These are phyloP conservation scores for Clupea harengus DNA, from an alignment of 2,113 vertebrate genomes.

Conservation along the genomic window DNA sequence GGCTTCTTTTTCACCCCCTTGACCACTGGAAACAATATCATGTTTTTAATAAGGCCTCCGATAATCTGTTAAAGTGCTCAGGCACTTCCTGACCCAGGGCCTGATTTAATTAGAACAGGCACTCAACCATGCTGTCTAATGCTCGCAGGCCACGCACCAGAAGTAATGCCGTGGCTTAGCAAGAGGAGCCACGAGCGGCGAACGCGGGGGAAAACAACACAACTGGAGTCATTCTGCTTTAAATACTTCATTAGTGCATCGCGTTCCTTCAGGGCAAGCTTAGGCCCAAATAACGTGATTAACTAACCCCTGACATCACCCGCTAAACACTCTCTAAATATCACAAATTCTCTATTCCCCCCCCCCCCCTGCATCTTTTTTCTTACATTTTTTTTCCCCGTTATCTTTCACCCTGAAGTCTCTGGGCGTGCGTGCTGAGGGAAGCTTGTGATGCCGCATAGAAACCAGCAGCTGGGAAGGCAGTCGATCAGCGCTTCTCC, in stretches of 20 bases:
- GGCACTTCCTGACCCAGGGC: neutral
- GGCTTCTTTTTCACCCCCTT: neutral
- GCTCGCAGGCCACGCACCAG: constrained; percentile 21
- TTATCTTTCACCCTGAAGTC: neutral
- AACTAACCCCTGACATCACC: constrained; percentile 24
- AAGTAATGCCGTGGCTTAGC: constrained; percentile 26
- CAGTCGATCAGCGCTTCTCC: neutral
- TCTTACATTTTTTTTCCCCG: neutral
- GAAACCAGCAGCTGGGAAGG: neutral
- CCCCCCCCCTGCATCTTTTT: neutral
- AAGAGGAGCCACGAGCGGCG: constrained; percentile 31
- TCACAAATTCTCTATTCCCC: constrained; percentile 10
- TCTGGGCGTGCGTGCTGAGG: neutral
- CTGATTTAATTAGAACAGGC: constrained; percentile 48
- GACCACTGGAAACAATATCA: constrained; percentile 11
- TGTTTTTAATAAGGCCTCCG: constrained; percentile 12
- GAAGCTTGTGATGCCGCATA: neutral
- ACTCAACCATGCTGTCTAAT: constrained; percentile 14
- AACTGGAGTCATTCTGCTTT: constrained; percentile 17
- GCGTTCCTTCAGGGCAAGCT: constrained; percentile 21
- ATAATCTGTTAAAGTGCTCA: neutral
- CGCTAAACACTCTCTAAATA: constrained; percentile 19
- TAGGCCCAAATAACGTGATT: constrained; percentile 34
- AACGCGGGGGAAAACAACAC: constrained; percentile 24
- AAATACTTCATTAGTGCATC: constrained; percentile 37